Evolutionary conservation across 2,113 vertebrate species (phyloP), one percentile per base, ranked within the genome.

Genomic region (Haemorhous mexicanus): DNA sequence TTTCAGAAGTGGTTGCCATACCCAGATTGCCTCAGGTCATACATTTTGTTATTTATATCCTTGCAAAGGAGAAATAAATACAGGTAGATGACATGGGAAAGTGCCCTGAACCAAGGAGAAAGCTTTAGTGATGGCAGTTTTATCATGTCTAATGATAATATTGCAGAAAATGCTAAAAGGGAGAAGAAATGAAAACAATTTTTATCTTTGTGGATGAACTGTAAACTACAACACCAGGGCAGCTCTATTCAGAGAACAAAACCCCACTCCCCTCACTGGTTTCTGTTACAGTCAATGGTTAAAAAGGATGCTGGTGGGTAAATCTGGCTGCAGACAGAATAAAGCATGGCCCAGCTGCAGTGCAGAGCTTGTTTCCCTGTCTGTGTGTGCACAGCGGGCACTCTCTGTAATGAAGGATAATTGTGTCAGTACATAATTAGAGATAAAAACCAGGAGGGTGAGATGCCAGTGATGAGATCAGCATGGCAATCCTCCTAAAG

Each of bases 351-450:
- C 67, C 74, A 67, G 89, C 66, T 82, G 74, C 84, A 61, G 70
- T 4, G 50, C 64, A 61, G 10, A n/a, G 82, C 72, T 85, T 22
- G 21, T 74, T 68, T 78, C 62, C 59, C 91, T 64, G 70, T 80
- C 86, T 73, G 33, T 47, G 32, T 69, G 81, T 77, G 76, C 88
- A 63, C 59, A 89, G 92, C 3, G 3, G 73, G 81, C 50, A 46
- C 68, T 90, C 75, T 61, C 10, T 64, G 70, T 90, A 76, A 93
- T 86, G 91, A 92, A 79, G 83, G 83, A 84, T 92, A 88, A 94
- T 92, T 86, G 80, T 90, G 72, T 90, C 91, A 84, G 79, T 73
- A 58, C 83, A 62, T 95, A 92, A 95, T 92, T 53, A 92, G 79
- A 88, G 94, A 86, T 86, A 76, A 90, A 95, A 83, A 66, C 46